Conservation (phyloP, 2,797 vertebrate genomes). For the Acanthurus leucopareius region DNA sequence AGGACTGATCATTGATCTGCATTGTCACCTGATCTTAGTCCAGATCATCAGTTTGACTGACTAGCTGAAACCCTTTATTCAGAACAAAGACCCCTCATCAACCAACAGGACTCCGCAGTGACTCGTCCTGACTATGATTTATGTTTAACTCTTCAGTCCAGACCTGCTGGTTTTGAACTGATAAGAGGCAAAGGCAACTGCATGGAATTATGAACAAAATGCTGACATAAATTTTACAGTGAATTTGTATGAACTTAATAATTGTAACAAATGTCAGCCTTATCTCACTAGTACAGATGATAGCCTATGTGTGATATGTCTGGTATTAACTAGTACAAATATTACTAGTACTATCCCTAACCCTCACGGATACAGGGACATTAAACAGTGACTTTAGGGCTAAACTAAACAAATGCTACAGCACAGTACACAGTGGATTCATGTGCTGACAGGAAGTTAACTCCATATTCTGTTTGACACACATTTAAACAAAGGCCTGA, state of each 20-base stretch:
- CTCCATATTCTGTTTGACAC: background rate
- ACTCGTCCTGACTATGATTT: background rate
- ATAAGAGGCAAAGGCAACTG: background rate
- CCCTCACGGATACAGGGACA: background rate
- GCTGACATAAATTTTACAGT: background rate
- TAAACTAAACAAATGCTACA: background rate
- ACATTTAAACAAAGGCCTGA: background rate
- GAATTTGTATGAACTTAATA: background rate
- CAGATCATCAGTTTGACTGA: background rate
- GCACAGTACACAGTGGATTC: background rate
- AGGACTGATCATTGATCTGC: background rate
- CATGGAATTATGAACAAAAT: background rate
- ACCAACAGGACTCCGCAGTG: background rate
- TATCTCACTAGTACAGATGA: background rate
- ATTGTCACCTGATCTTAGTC: constrained; percentile 4
- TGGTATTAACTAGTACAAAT: background rate
- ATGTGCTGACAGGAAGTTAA: background rate
- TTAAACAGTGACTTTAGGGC: background rate
- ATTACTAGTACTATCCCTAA: background rate
- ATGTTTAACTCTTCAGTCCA: background rate
- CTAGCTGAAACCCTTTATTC: constrained; percentile 25
- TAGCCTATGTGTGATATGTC: background rate
- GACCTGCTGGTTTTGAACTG: background rate
- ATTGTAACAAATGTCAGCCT: background rate
- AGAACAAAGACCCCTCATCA: constrained; percentile 1